phyloP scores from a whole-genome alignment of 2,888 invertebrate species.

The Podabrus alpinus region DNA sequence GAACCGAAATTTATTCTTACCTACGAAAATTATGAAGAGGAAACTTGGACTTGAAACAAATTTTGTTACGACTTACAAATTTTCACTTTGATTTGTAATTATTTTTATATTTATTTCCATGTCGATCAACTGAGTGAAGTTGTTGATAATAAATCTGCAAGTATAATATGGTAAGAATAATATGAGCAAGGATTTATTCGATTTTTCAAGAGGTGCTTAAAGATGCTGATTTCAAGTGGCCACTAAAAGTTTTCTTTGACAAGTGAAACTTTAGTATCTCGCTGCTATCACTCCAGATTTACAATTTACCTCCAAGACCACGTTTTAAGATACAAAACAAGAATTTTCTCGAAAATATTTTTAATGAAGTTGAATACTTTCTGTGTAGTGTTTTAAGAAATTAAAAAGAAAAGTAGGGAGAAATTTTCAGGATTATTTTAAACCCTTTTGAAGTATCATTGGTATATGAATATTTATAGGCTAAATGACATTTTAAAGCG shows the following conservation, averaged over 20 bases:
- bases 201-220: neutral
- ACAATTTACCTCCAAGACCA: neutral
- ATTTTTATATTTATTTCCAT: neutral
- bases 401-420: conserved; percentile 27
- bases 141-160: neutral
- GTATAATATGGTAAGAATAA: neutral
- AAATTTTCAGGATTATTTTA: conserved; percentile 32
- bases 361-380: neutral
- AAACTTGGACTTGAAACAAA: no score
- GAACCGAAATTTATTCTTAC: no score
- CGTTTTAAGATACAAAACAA: neutral
- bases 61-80: no score
- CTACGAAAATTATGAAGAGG: no score
- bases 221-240: neutral
- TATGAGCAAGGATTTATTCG: neutral
- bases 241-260: neutral
- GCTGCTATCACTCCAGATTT: neutral
- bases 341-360: neutral
- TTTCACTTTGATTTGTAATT: no score
- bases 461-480: conserved; percentile 34
- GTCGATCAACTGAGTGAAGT: neutral
- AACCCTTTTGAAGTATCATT: conserved; percentile 34
- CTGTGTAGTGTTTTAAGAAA: neutral
- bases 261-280: neutral
- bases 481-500: conserved; percentile 33